phyloP scores from a whole-genome alignment of 2,797 vertebrate genomes.

The Peromyscus nudipes region DNA sequence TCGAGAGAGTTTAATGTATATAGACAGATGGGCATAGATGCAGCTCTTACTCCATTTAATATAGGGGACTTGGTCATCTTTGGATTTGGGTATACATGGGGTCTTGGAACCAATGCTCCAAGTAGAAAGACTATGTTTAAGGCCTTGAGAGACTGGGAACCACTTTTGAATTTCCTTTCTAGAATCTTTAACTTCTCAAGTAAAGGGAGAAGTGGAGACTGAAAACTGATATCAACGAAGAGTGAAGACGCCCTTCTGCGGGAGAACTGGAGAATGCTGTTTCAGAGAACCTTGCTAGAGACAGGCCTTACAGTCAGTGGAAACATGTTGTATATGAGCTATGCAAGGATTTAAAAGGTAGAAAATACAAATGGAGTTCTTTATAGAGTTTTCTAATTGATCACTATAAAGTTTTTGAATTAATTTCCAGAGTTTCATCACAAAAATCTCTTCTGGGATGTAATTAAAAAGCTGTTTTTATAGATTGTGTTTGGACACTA shows the following conservation, averaged over 20 bases:
- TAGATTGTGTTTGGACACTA: slow-evolving; percentile 1
- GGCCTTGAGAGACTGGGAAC: slow-evolving; percentile 37
- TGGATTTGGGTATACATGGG: neutral
- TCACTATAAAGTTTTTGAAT: neutral
- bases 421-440: neutral
- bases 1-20: neutral
- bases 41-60: neutral
- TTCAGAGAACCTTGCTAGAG: slow-evolving; percentile 78
- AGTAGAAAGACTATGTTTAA: neutral
- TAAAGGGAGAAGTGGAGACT: slow-evolving; percentile 72
- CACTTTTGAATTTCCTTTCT: slow-evolving; percentile 61
- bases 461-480: slow-evolving; percentile 38
- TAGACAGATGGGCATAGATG: neutral
- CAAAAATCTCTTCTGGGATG: neutral
- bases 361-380: slow-evolving; percentile 10
- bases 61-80: neutral
- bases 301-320: slow-evolving; percentile 76
- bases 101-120: no score
- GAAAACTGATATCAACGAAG: slow-evolving; percentile 77
- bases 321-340: slow-evolving; percentile 34
- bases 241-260: slow-evolving; percentile 30
- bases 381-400: slow-evolving; percentile 29
- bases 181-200: slow-evolving; percentile 82
- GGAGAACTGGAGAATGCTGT: slow-evolving; percentile 62
- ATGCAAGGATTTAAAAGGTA: neutral